Evolutionary conservation across 2,797 vertebrate genomes (phyloP).

Genomic region (Labeo calbasu): DNA sequence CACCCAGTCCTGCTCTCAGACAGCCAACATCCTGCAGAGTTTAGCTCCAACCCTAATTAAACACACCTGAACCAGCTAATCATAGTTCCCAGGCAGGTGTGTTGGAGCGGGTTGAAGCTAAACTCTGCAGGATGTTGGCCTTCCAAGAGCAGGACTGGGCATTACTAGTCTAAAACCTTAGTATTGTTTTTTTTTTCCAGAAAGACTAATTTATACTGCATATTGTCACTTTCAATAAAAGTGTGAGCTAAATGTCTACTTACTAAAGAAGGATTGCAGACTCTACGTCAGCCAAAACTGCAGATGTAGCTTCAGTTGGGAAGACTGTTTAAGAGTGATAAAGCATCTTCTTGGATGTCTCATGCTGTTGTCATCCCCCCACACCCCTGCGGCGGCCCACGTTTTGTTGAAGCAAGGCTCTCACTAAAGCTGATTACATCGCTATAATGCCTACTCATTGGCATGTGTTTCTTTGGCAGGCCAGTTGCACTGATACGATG

Average conservation of each 20-base stretch:
- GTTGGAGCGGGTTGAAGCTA: neutral
- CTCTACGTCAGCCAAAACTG: neutral
- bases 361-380: conserved; percentile 48
- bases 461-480: conserved; percentile 22
- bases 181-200: neutral
- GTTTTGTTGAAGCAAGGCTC: conserved; percentile 10
- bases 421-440: conserved; percentile 53
- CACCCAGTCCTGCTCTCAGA: neutral
- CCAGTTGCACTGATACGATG: conserved; percentile 29
- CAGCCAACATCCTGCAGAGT: neutral
- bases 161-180: neutral
- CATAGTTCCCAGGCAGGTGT: neutral
- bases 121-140: neutral
- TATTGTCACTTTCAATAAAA: neutral
- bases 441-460: conserved; percentile 27
- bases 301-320: neutral
- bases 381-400: conserved; percentile 1
- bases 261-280: neutral
- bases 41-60: neutral
- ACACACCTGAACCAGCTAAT: neutral
- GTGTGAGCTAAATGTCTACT: neutral
- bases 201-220: neutral
- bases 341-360: conserved; percentile 37
- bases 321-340: conserved; percentile 26
- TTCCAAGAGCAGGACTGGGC: too few relatives aligned